Base-by-base conservation (phyloP, 1,140 invertebrate species). In the Micrasema minimum region DNA sequence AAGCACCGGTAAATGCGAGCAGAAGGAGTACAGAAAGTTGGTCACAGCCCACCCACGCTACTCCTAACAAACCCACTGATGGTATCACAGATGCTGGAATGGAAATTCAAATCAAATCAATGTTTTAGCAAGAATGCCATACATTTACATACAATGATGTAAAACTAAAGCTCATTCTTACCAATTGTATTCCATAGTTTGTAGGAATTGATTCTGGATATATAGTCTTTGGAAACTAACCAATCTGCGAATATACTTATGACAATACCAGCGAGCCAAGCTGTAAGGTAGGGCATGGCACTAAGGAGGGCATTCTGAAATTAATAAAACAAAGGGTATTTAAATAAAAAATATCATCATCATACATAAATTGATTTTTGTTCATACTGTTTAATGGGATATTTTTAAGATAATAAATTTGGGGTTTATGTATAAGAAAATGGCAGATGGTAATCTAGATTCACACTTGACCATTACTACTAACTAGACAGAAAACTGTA, bases 31-130 rank as follows among this genome's bases (percentile, higher is more conserved):
- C 91, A 55, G 87, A 87, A 3, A 88, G 72, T 69, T 89, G 84
- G 81, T 94, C 87, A 77, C 92, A 93, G 38, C 90, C 91, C 11
- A 91, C 89, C 85, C 91, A 93, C 43, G 90, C 91, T 71, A 92
- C 90, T 53, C 90, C 90, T 43, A 93, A 77, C 18, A 95, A 81
- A 35, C 91, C 91, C 9, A 93, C 77, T 18, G 92, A 91, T 0
- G 92, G 91, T 12, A 92, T 85, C 35, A 93, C 82, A 2, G 91
- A 88, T 20, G 89, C 88, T 87, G 77, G 5, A 48, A 31, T 31
- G 2, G 7, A 31, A 31, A 31, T n/a, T n/a, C n/a, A n/a, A n/a
- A n/a, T n/a, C n/a, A n/a, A n/a, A n/a, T n/a, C n/a, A n/a, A n/a
- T n/a, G n/a, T n/a, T n/a, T n/a, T n/a, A n/a, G n/a, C n/a, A n/a